Base-by-base conservation (phyloP, 2,888 invertebrate species). In the Mesorhabditis spiculigera region DNA sequence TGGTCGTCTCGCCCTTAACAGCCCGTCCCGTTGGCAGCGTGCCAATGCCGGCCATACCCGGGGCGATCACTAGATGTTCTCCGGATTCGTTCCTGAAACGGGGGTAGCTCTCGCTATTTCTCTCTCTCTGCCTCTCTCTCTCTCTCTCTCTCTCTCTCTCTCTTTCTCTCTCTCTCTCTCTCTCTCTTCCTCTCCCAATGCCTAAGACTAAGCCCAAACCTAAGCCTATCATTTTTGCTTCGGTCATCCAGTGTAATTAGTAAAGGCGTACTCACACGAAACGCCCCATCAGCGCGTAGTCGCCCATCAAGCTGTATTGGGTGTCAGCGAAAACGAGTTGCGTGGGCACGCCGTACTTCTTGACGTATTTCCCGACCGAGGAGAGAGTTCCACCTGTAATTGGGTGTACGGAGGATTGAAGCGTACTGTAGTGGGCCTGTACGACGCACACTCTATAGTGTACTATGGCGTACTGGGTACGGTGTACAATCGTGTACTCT, bases 11-110 rank as follows among this genome's bases (percentile, higher is more conserved):
- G n/a, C 73, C 77, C 6, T 75, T 69, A 6, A 43, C 65, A 0
- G 75, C 77, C 8, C 71, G 69, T 3, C 77, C 77, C 72, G 73
- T 73, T 2, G 75, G 67, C 50, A 76, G 74, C 45, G 68, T 76
- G 0, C 79, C 79, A 16, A 74, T 75, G 45, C 79, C 79, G 4
- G 77, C 73, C 77, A 79, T 77, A 41, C 79, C 79, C 0, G 79
- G 79, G 4, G 64, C 0, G 0, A 73, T 66, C 79, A 77, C 77
- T 4, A 74, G 67, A 45, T 61, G 44, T 4, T 73, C 68, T 4
- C 76, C 79, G 4, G 74, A 73, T 13, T 72, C 70, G 43, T 74
- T 72, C 4, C 69, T 66, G 50, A 75, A 78, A 5, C 75, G 73
- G 63, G 28, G 28, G 28, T 28, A 28, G 3, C 28, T n/a, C n/a